Conservation (phyloP, 2,888 invertebrate genomes). For the Brachylomia viminalis region DNA sequence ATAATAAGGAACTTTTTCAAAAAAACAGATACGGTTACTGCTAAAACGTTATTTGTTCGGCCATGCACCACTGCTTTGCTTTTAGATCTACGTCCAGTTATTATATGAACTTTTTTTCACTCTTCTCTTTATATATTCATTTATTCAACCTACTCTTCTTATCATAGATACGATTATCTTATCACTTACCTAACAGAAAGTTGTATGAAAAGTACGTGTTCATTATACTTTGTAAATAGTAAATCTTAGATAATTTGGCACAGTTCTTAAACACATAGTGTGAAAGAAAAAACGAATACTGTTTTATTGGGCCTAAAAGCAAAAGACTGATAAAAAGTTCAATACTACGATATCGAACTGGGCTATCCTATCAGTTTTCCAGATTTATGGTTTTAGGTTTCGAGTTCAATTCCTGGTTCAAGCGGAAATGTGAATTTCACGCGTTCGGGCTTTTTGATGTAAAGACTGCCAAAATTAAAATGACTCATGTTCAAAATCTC, state of each 20-base stretch:
- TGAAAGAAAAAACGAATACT: constrained; percentile 29
- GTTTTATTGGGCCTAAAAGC: constrained; percentile 38
- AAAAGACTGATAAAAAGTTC: constrained; percentile 41
- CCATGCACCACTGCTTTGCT: constrained; percentile 20
- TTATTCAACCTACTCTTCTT: constrained; percentile 54
- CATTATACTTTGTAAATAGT: constrained; percentile 58
- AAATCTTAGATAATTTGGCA: constrained; percentile 63
- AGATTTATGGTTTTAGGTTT: constrained; percentile 55
- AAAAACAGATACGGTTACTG: not conserved
- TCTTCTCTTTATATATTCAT: constrained; percentile 47
- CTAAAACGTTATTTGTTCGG: constrained; percentile 5
- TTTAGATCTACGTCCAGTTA: constrained; percentile 26
- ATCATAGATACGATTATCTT: constrained; percentile 62
- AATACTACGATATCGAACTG: constrained; percentile 41
- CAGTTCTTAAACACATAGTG: constrained; percentile 46
- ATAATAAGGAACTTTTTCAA: not conserved
- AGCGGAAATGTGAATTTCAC: constrained; percentile 52
- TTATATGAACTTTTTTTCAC: constrained; percentile 36
- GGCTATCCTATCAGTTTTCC: constrained; percentile 45
- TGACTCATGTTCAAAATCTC: not conserved
- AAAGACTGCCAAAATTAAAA: constrained; percentile 24
- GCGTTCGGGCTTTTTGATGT: constrained; percentile 32
- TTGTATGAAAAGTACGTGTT: constrained; percentile 56
- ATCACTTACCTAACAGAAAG: constrained; percentile 66
- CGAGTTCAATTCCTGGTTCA: constrained; percentile 60